A percentile compares a stretch with the other conserved stretches of the same genome.
Evolutionary conservation across 2,888 invertebrate species (phyloP).

Genomic region (Stictocephala bisonia): DNA sequence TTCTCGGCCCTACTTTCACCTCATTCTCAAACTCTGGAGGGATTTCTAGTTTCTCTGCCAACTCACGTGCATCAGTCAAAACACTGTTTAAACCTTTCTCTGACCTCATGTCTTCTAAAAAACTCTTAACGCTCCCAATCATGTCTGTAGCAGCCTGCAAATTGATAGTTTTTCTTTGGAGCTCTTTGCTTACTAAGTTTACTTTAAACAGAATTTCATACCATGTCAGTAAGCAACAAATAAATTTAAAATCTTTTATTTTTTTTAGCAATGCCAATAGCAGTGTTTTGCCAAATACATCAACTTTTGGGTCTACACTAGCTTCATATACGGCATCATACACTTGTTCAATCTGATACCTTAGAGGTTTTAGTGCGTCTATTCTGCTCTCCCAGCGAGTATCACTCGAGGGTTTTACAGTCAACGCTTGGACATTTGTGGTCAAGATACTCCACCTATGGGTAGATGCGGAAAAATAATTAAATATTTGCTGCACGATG

Average conservation of each 20-base stretch:
- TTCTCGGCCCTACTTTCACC: no score
- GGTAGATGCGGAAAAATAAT: constrained; percentile 14
- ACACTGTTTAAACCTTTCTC: background rate
- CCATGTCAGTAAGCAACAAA: constrained; percentile 30
- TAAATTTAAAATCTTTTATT: constrained; percentile 6
- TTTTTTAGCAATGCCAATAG: constrained; percentile 3
- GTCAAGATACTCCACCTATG: constrained; percentile 32
- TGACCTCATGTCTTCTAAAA: background rate
- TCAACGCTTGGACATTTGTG: constrained; percentile 4
- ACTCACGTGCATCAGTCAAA: background rate
- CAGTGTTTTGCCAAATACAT: constrained; percentile 22
- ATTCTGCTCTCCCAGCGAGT: constrained; percentile 35
- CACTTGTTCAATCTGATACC: constrained; percentile 26
- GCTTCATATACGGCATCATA: constrained; percentile 36
- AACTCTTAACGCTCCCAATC: background rate
- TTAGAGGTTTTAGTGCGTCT: constrained; percentile 19
- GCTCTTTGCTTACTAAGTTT: constrained; percentile 18
- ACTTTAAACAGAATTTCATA: constrained; percentile 13
- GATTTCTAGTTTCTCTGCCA: background rate
- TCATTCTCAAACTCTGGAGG: background rate
- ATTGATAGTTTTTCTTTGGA: background rate
- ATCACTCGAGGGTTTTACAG: constrained; percentile 26
- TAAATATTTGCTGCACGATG: constrained; percentile 19
- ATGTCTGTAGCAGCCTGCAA: constrained; percentile 3
- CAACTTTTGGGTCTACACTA: constrained; percentile 9